Base-by-base conservation (phyloP, 2,888 invertebrate species). In the Cylloceria caligata region DNA sequence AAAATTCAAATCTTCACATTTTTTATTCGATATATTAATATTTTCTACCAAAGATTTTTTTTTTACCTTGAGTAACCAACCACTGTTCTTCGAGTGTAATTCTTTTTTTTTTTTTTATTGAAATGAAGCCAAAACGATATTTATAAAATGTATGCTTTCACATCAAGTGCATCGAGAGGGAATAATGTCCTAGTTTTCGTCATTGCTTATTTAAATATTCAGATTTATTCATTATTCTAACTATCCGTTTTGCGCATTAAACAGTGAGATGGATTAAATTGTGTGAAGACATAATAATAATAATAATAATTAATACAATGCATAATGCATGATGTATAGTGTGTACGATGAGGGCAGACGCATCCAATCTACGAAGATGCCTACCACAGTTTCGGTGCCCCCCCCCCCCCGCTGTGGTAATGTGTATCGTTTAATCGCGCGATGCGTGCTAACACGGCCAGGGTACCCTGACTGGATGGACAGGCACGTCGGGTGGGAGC, bases 351-450 rank as follows among this genome's bases (percentile, higher is more conserved):
- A 24, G 16, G 19, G 21, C 16, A 24, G 21, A 6, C 16, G 27
- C 42, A 19, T 57, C 69, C 19, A 42, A 71, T 71, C 24, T 71
- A 11, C 42, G 39, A 11, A 19, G 27, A n/a, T 19, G 42, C 42
- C 27, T 27, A 27, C 57, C 57, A 42, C 34, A 42, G 27, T 30
- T 11, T 3, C 19, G 55, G 69, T 30, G 69, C 67, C 67, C 47
- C 67, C 67, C 49, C 67, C 16, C 67, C 67, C 47, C 67, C 67
- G 67, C 67, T 16, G 64, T 64, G 71, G 55, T 78, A 79, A 79
- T 52, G 72, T 39, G 67, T 60, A 60, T 72, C 73, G 72, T 79
- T 79, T 72, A 71, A 79, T 67, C 49, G 67, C 47, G 19, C 67
- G 49, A 21, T 47, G 49, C 67, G 49, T 45, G 42, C n/a, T 65